Evolutionary conservation across 2,888 invertebrate genomes (phyloP), one percentile per base, ranked within the genome.

Genomic region (Pegoplata infirma): DNA sequence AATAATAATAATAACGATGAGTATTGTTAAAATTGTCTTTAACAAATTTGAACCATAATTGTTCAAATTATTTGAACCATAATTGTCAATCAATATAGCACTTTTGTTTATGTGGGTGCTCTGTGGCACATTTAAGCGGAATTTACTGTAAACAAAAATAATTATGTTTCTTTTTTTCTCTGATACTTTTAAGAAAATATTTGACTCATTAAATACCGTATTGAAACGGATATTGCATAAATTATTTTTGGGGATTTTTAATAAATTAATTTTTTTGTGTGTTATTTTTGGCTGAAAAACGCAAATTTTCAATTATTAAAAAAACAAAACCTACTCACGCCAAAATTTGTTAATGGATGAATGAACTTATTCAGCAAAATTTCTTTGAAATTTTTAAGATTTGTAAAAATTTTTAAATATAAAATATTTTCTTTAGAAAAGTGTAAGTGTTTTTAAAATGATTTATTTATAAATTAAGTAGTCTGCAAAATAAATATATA

Each of bases 201-300:
- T 69, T 49, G 23, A 59, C 23, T 69, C 47, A 59, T 61, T 53
- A 53, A 21, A 12, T 32, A 49, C 28, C 32, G 53, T 16, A 40
- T 73, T 23, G n/a, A 58, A 72, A 40, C 64, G 64, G 72, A 72
- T 58, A 32, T 73, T 58, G 72, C 72, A 72, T 72, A 64, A 72
- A 72, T 72, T 64, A 56, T 56, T 47, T 64, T 40, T 32, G 32
- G 10, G 2, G 49, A 8, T 32, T 17, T 59, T 59, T 40, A 40
- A 3, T 40, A n/a, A 40, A n/a, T 32, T 32, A 23, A 5, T 23
- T 32, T 32, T 32, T 32, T 28, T 28, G 3, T n/a, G n/a, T 25
- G 6, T 25, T 25, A 25, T 25, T 25, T 25, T 36, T 40, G 36
- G 2, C 12, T 12, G 5, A 40, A 4, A 40, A n/a, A n/a, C n/a